These are phyloP conservation scores for Ellobius talpinus DNA, from an alignment of 2,113 vertebrate genomes.

Conservation along the genomic window DNA sequence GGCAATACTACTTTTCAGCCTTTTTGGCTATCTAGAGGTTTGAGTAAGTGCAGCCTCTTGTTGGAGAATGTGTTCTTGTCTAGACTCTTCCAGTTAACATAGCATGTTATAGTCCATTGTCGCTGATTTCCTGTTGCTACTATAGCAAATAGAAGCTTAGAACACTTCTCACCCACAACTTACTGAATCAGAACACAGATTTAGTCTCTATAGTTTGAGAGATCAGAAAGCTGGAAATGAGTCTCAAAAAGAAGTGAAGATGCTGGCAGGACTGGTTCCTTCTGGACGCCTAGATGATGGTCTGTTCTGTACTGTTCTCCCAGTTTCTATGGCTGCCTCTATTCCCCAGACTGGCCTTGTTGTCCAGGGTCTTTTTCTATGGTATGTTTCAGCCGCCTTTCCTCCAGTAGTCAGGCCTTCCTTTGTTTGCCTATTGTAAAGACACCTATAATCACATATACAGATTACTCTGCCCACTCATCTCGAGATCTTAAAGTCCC, in stretches of 20 bases:
- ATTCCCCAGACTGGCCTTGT: not conserved
- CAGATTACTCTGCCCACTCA: not conserved
- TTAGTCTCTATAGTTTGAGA: not conserved
- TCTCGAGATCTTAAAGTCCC: not conserved
- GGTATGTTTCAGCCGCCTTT: not conserved
- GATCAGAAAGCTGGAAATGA: not conserved
- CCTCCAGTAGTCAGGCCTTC: not conserved
- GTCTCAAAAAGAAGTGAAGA: not conserved
- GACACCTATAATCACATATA: not conserved
- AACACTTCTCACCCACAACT: not conserved
- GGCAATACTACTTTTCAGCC: not conserved
- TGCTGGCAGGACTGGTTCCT: not conserved
- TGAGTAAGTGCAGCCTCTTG: not conserved
- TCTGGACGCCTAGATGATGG: not conserved
- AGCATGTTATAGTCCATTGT: not conserved
- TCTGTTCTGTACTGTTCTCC: not conserved
- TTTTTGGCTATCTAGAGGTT: slow-evolving; percentile 22
- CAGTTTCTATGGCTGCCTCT: not conserved
- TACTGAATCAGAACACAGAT: slow-evolving; percentile 21
- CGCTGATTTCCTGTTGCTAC: slow-evolving; percentile 26
- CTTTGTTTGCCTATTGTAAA: not conserved
- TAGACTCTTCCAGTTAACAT: not conserved
- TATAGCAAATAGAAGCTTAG: slow-evolving; percentile 20
- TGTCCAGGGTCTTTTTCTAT: not conserved
- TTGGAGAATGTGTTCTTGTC: not conserved